Base-by-base conservation (phyloP, 2,888 invertebrate species). In the Apodemia duryi region DNA sequence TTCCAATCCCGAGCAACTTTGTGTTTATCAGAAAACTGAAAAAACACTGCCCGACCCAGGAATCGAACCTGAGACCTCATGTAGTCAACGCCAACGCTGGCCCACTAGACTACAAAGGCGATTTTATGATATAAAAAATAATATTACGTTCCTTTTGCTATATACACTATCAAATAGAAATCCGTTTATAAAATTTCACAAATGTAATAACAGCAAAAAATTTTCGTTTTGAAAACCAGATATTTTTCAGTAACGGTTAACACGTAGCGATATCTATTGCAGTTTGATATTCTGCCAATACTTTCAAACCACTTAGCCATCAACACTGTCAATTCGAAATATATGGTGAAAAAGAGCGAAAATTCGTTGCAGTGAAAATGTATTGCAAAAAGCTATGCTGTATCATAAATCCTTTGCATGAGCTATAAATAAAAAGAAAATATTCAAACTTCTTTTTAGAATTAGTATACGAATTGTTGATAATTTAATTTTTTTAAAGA, bases 281-380 rank as follows among this genome's bases (percentile, higher is more conserved):
- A 29, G 54, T 54, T 54, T 54, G 54, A 54, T 54, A 54, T 54
- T 54, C 29, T 54, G 29, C 54, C 54, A 54, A 57, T 57, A 57
- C 57, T 57, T 57, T 57, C 6, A 57, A 57, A 32, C 57, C 32
- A 57, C 57, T 57, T 57, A 57, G 32, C 32, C 57, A 57, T 57
- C 57, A 57, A 57, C 57, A 32, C 54, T 54, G 54, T 54, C 54
- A 28, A 28, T 29, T 5, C 28, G 21, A 54, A 29, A 54, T 54
- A 29, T 54, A 54, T 29, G 54, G 28, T 54, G 54, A 54, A 54
- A 54, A 54, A 54, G 28, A 28, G 10, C 28, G 29, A 54, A 54
- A 54, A 29, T 54, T 29, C 54, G 54, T 54, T 54, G 54, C 54
- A 54, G 54, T 29, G 29, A 10, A 28, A 54, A n/a, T 54, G 29